Conservation (phyloP, 2,888 invertebrate genomes). For the Lasioglossum oenotherae region DNA sequence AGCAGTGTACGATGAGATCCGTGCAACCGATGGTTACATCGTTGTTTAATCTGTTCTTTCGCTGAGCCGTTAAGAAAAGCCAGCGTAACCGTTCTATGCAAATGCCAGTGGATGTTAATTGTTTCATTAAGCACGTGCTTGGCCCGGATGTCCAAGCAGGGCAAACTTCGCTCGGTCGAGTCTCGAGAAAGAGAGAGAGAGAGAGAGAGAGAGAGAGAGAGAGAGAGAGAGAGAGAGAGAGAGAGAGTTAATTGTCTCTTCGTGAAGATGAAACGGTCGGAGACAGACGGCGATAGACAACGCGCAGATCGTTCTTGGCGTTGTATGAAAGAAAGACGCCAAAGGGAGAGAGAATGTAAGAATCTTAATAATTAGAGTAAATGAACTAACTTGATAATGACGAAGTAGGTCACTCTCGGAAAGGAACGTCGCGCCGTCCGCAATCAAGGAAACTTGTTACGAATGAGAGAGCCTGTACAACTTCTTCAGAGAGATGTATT, state of each 20-base stretch:
- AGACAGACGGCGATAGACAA: neutral
- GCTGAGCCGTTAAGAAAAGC: constrained; percentile 49
- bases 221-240: neutral
- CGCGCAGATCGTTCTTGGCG: neutral
- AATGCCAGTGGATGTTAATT: constrained; percentile 59
- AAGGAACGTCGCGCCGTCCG: neutral
- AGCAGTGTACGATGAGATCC: neutral
- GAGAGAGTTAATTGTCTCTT: constrained; percentile 32
- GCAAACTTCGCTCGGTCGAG: constrained; percentile 39
- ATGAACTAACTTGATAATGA: neutral
- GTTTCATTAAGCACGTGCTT: constrained; percentile 58
- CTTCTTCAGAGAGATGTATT: constrained; percentile 27
- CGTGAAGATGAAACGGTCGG: constrained; percentile 13
- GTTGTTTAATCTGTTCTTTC: constrained; percentile 45
- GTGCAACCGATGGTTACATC: constrained; percentile 20
- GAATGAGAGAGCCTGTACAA: neutral
- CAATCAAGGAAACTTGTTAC: constrained; percentile 2
- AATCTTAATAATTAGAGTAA: neutral
- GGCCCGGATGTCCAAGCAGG: constrained; percentile 41
- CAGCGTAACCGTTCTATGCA: constrained; percentile 39
- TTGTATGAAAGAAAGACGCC: neutral
- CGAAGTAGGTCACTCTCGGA: neutral
- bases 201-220: constrained; percentile 8
- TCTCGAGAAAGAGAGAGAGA: neutral
- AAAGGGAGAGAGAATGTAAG: neutral